Conservation (phyloP, 2,797 vertebrate genomes). For the Acrocephalus scirpaceus region DNA sequence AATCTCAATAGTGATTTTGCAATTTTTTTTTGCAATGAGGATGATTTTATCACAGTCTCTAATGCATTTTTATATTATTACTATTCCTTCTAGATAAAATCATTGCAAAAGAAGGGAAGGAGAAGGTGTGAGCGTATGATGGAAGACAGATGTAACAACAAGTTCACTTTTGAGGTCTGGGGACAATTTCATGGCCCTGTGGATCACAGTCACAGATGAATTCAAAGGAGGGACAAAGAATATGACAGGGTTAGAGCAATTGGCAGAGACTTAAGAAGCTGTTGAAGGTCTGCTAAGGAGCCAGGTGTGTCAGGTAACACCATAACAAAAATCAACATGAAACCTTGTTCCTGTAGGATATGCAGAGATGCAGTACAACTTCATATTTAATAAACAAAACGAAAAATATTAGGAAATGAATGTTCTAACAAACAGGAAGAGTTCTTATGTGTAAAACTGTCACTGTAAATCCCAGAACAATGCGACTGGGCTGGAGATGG, state of each 20-base stretch:
- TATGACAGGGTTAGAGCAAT: neutral
- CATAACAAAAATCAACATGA: neutral
- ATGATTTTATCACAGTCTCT: neutral
- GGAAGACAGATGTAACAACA: neutral
- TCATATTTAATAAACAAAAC: neutral
- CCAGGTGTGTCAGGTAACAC: neutral
- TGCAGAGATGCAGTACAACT: neutral
- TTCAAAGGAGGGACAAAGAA: neutral
- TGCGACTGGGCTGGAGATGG: neutral
- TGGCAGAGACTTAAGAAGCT: neutral
- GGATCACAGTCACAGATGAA: neutral
- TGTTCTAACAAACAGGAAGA: neutral
- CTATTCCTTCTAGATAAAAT: neutral
- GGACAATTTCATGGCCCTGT: neutral
- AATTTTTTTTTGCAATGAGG: neutral
- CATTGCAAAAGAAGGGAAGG: neutral
- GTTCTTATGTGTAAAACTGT: neutral
- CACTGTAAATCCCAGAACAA: neutral
- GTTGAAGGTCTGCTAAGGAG: neutral
- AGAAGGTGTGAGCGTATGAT: neutral
- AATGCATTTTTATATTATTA: neutral
- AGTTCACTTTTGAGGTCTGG: neutral
- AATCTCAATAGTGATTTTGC: neutral
- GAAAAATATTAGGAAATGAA: neutral
- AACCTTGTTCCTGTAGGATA: neutral